Percentiles rank a stretch among this genome's conserved stretches.
These are phyloP conservation scores for Pimephales promelas DNA, from an alignment of 2,113 vertebrate species.

Conservation along the genomic window DNA sequence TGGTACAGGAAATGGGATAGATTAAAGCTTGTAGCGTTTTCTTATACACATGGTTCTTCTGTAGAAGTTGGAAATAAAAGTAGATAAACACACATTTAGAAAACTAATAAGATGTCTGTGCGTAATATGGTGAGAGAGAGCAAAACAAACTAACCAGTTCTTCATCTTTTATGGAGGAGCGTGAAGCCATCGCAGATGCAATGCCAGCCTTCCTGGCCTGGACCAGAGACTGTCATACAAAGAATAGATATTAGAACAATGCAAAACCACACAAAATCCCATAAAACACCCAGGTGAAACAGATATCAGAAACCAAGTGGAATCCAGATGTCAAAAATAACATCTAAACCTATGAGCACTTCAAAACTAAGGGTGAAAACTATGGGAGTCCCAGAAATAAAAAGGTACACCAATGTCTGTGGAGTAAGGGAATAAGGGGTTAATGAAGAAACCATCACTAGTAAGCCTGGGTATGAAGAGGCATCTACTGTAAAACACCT, in stretches of 20 bases:
- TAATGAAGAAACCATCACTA: conserved; percentile 31
- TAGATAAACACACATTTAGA: neutral
- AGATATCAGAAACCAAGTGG: neutral
- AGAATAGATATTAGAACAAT: conserved; percentile 9
- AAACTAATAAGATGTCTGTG: neutral
- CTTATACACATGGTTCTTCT: conserved; percentile 98
- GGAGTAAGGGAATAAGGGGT: neutral
- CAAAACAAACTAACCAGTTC: conserved; percentile 87
- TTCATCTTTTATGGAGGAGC: conserved; percentile 95
- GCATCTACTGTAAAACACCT: conserved; percentile 5
- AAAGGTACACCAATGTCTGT: neutral
- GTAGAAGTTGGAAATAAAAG: conserved; percentile 52
- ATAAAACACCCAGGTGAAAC: neutral
- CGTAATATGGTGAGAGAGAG: neutral
- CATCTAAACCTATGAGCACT: neutral
- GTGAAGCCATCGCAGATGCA: conserved; percentile 93
- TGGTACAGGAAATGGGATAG: conserved; percentile 98
- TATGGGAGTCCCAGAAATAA: conserved; percentile 1
- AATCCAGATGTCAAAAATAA: neutral
- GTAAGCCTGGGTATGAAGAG: neutral
- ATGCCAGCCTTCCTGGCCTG: conserved; percentile 97
- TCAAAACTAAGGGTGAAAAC: neutral
- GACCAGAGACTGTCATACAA: conserved; percentile 84
- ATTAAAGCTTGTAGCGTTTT: conserved; percentile 98
- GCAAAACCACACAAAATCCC: neutral